Conservation (phyloP, 2,113 vertebrate genomes). For the Antennarius striatus region DNA sequence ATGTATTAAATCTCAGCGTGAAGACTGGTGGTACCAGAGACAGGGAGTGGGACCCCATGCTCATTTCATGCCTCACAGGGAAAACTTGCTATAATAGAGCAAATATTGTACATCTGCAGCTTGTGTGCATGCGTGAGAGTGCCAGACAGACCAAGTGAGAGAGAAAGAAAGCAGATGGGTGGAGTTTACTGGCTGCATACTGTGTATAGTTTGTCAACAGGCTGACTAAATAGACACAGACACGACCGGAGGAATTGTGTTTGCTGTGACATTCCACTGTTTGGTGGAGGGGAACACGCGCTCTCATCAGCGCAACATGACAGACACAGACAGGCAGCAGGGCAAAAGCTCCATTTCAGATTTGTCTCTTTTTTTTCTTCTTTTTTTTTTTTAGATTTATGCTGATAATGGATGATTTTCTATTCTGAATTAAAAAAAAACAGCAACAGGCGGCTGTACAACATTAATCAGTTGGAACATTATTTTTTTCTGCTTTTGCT, state of each 20-base stretch:
- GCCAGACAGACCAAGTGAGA: constrained; percentile 26
- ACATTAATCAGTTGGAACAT: no score
- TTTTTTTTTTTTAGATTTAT: constrained; percentile 11
- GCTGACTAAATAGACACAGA: constrained; percentile 74
- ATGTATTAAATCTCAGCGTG: constrained; percentile 16
- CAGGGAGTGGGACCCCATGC: constrained; percentile 14
- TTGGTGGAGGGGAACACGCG: constrained; percentile 46
- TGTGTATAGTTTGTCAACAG: constrained; percentile 76
- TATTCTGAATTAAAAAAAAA: neutral
- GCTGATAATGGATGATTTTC: neutral
- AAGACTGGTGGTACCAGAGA: constrained; percentile 14
- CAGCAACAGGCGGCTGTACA: neutral
- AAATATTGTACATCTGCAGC: constrained; percentile 58
- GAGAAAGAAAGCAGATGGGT: constrained; percentile 67
- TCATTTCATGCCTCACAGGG: constrained; percentile 23
- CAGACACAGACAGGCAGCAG: constrained; percentile 29
- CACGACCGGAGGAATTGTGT: constrained; percentile 70
- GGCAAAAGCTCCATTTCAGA: constrained; percentile 13
- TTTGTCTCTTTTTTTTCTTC: constrained; percentile 17
- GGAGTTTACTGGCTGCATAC: constrained; percentile 67
- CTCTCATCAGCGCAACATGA: constrained; percentile 57
- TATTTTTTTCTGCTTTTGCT: no score
- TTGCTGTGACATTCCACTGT: constrained; percentile 74
- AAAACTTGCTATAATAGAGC: constrained; percentile 37
- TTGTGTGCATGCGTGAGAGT: constrained; percentile 32